Conservation (phyloP, 2,797 vertebrate genomes). For the Chelon labrosus region DNA sequence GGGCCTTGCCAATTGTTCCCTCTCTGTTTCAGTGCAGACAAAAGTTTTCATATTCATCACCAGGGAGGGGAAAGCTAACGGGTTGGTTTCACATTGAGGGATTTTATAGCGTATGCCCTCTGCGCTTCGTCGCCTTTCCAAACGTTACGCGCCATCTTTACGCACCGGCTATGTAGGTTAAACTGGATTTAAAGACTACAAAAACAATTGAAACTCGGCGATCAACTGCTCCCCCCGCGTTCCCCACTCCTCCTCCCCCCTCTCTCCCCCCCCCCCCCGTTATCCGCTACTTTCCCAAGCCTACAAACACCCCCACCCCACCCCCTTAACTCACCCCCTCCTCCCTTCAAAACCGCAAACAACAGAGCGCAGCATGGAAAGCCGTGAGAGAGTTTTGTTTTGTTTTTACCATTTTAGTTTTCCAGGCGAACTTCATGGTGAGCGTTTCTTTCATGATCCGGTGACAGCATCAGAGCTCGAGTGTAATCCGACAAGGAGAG, state of each 20-base stretch:
- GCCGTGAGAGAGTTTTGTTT: background rate
- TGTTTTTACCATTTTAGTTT: constrained; percentile 93
- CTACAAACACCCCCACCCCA: constrained; percentile 21
- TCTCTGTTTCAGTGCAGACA: constrained; percentile 44
- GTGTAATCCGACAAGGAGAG: constrained; percentile 48
- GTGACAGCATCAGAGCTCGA: constrained; percentile 79
- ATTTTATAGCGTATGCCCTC: background rate
- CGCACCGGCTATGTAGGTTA: constrained; percentile 45
- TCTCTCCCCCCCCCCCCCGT: constrained; percentile 36
- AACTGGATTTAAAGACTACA: constrained; percentile 41
- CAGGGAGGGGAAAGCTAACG: constrained; percentile 29
- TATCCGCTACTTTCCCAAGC: constrained; percentile 78
- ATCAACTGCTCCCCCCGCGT: constrained; percentile 36
- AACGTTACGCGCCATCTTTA: constrained; percentile 49
- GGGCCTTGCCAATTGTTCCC: constrained; percentile 64
- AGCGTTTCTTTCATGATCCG: constrained; percentile 85
- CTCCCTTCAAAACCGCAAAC: constrained; percentile 59
- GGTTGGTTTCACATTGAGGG: constrained; percentile 31
- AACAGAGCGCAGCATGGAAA: constrained; percentile 54
- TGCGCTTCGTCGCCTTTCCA: background rate
- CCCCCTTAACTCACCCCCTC: background rate
- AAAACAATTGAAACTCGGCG: constrained; percentile 59
- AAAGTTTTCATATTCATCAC: constrained; percentile 59
- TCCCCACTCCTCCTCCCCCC: constrained; percentile 15
- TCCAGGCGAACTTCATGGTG: constrained; percentile 96